Conservation (phyloP, 2,888 invertebrate species). For the Drosophila infuscata region DNA sequence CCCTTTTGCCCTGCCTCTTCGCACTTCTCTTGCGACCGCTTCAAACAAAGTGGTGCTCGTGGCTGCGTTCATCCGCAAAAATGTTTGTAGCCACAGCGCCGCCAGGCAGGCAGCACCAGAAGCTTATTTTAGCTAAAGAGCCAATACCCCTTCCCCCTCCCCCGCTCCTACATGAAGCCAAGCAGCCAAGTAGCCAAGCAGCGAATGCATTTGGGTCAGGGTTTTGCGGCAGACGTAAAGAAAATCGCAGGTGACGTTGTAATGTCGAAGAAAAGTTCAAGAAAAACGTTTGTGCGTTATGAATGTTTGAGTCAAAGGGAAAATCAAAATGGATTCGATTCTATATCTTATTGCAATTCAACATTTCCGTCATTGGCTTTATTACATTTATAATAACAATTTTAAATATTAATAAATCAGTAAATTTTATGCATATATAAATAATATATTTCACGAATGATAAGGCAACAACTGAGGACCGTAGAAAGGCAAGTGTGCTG, state of each 20-base stretch:
- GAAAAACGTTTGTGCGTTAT: conserved; percentile 1
- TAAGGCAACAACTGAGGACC: background rate
- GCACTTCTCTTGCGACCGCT: conserved; percentile 28
- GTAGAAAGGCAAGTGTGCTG: background rate
- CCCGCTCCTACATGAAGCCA: background rate
- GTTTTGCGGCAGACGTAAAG: conserved; percentile 55
- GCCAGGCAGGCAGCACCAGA: conserved; percentile 44
- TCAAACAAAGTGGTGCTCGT: conserved; percentile 72
- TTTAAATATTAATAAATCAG: background rate
- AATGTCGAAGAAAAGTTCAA: conserved; percentile 39
- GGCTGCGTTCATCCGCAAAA: conserved; percentile 77
- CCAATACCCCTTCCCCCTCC: background rate
- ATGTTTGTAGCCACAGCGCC: conserved; percentile 66
- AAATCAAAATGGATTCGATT: conserved; percentile 30
- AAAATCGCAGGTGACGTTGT: conserved; percentile 57
- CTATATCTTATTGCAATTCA: background rate
- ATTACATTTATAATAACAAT: background rate
- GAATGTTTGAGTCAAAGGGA: conserved; percentile 11
- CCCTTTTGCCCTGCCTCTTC: background rate
- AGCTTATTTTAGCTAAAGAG: conserved; percentile 62
- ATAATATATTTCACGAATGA: background rate
- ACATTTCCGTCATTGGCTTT: background rate
- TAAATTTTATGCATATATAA: background rate
- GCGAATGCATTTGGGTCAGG: conserved; percentile 70
- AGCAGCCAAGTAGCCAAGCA: conserved; percentile 1